A percentile compares a stretch with the other conserved stretches of the same genome.
phyloP scores from a whole-genome alignment of 2,888 invertebrate species.

The Leptothorax acervorum region DNA sequence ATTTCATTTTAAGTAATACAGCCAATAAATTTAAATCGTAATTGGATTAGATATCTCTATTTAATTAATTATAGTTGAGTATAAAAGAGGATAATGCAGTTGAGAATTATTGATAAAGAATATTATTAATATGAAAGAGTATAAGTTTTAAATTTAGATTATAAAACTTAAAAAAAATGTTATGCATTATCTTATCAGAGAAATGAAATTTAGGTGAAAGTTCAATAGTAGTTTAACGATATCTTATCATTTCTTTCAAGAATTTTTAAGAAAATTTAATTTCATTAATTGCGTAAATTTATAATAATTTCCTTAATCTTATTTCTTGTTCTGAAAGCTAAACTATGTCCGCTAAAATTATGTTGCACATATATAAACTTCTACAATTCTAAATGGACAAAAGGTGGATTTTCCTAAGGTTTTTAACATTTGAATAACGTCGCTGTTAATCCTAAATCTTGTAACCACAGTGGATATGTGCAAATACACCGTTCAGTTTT shows the following conservation, averaged over 20 bases:
- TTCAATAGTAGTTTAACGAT: not conserved
- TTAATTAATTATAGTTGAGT: not conserved
- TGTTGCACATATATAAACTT: not conserved
- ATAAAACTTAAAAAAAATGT: not conserved
- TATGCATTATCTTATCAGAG: not conserved
- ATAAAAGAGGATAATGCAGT: not conserved
- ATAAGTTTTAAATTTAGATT: not conserved
- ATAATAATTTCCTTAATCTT: not conserved
- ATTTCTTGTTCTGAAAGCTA: not conserved
- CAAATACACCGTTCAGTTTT: not conserved
- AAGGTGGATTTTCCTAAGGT: not conserved
- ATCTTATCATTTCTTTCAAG: not conserved
- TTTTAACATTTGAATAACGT: not conserved
- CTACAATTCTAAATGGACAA: not conserved
- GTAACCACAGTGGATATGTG: not conserved
- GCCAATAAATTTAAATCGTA: not conserved
- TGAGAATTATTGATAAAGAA: slow-evolving; percentile 4
- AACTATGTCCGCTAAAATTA: not conserved
- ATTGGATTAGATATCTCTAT: not conserved
- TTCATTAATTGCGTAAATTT: not conserved
- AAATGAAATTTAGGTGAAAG: not conserved
- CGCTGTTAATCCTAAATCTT: not conserved
- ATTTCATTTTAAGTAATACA: not conserved
- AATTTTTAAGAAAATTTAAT: not conserved
- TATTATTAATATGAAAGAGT: slow-evolving; percentile 2